A percentile compares a stretch with the other conserved stretches of the same genome.
Conservation (phyloP, 92 coral and sea anemone species). For the Desmophyllum pertusum region DNA sequence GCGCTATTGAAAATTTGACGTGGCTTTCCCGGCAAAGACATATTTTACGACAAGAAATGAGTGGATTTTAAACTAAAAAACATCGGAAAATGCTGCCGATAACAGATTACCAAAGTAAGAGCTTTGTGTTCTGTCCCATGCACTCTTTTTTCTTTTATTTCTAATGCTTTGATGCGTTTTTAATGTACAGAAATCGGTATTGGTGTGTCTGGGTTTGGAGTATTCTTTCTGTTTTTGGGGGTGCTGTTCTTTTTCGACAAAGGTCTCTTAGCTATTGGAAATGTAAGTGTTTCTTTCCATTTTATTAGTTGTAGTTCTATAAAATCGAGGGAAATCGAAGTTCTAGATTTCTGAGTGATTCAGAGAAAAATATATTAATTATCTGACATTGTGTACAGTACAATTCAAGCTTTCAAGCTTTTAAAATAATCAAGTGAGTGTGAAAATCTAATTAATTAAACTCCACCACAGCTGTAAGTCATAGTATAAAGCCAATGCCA, state of each 20-base stretch:
- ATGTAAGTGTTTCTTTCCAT: constrained; percentile 76
- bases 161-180: not conserved
- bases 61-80: not conserved
- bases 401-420: not conserved
- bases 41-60: not conserved
- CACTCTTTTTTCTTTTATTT: not conserved
- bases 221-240: constrained; percentile 94
- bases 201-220: constrained; percentile 98
- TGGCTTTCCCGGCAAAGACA: constrained; percentile 13
- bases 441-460: too few species aligned
- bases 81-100: constrained; percentile 85
- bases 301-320: not conserved
- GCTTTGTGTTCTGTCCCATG: not conserved
- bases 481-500: too few species aligned
- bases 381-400: too few species aligned
- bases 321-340: not conserved
- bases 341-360: not conserved
- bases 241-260: constrained; percentile 96
- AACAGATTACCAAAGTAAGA: constrained; percentile 96
- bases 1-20: constrained; percentile 25
- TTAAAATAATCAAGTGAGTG: too few species aligned
- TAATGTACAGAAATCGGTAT: constrained; percentile 93
- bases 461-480: too few species aligned
- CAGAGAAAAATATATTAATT: not conserved
- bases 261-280: constrained; percentile 98